These are phyloP conservation scores for Ochlodes sylvanus DNA, from an alignment of 2,888 invertebrate genomes.

Conservation along the genomic window DNA sequence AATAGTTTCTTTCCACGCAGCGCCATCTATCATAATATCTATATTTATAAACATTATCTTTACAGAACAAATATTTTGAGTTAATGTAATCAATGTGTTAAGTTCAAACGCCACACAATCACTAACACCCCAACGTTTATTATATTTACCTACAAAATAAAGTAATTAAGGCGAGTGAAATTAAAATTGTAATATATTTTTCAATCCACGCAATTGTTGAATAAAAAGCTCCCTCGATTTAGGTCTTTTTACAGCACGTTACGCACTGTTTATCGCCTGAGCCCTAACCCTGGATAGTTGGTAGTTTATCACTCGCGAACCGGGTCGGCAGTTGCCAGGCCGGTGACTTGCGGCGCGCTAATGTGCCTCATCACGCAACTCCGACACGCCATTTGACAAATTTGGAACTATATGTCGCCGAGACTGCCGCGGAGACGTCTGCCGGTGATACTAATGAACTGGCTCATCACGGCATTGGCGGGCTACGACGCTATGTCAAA, in stretches of 20 bases:
- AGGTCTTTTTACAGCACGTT: slow-evolving; percentile 33
- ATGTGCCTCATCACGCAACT: slow-evolving; percentile 74
- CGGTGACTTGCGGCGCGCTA: slow-evolving; percentile 68
- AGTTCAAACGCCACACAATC: too few species aligned
- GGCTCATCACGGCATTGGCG: slow-evolving; percentile 27
- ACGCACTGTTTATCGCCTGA: slow-evolving; percentile 38
- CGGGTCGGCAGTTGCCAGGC: slow-evolving; percentile 57
- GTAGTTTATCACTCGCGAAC: slow-evolving; percentile 72
- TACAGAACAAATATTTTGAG: too few species aligned
- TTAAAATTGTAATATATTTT: too few species aligned
- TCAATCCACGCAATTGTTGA: not conserved
- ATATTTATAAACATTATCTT: too few species aligned
- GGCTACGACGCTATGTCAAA: not conserved
- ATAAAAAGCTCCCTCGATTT: slow-evolving; percentile 9
- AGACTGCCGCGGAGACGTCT: slow-evolving; percentile 39
- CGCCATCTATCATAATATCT: too few species aligned
- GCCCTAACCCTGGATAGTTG: slow-evolving; percentile 41
- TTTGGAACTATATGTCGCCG: slow-evolving; percentile 53
- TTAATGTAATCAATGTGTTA: too few species aligned
- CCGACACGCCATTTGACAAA: slow-evolving; percentile 63
- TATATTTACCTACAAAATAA: too few species aligned
- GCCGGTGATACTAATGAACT: slow-evolving; percentile 36
- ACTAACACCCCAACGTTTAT: too few species aligned
- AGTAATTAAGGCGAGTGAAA: too few species aligned
- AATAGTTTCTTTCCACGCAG: too few species aligned